A percentile compares a stretch with the other conserved stretches of the same genome.
These are phyloP conservation scores for Oscheius myriophilus DNA, from an alignment of 2,888 invertebrate species.

Conservation along the genomic window DNA sequence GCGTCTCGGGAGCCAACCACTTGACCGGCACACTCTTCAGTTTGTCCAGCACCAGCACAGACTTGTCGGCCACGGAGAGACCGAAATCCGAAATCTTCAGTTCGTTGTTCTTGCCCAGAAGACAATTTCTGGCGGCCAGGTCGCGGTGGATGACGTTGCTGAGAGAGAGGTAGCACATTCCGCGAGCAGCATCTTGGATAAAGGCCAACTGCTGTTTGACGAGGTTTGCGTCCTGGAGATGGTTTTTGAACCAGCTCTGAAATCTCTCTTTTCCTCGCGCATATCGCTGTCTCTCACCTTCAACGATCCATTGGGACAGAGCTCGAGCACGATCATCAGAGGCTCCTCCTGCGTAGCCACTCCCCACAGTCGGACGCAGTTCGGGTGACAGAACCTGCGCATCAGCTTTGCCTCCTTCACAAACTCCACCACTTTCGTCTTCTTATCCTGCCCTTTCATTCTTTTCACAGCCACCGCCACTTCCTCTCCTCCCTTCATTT, in stretches of 20 bases:
- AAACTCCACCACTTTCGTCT: constrained; percentile 34
- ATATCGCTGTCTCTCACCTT: constrained; percentile 24
- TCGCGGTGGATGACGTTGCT: constrained; percentile 40
- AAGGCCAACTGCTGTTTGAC: constrained; percentile 20
- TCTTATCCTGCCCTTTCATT: constrained; percentile 43
- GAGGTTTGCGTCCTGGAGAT: constrained; percentile 9
- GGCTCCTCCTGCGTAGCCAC: constrained; percentile 48
- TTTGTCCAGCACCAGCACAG: constrained; percentile 41
- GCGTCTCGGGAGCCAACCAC: constrained; percentile 60
- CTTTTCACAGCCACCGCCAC: constrained; percentile 41
- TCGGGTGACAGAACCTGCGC: constrained; percentile 35
- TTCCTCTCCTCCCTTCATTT: constrained; percentile 5
- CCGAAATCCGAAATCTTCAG: constrained; percentile 49
- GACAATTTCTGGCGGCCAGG: constrained; percentile 44
- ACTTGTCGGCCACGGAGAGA: constrained; percentile 36
- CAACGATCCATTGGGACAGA: constrained; percentile 47
- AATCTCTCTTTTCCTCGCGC: neutral
- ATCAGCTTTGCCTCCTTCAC: constrained; percentile 45
- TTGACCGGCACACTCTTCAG: constrained; percentile 54
- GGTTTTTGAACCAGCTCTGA: constrained; percentile 24
- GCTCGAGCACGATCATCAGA: constrained; percentile 45
- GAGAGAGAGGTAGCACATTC: constrained; percentile 27
- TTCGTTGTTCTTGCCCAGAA: constrained; percentile 31
- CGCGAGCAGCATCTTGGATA: constrained; percentile 12
- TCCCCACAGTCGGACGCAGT: constrained; percentile 42